These are phyloP conservation scores for Bellardia bayeri DNA, from an alignment of 2,888 invertebrate species.

Conservation along the genomic window DNA sequence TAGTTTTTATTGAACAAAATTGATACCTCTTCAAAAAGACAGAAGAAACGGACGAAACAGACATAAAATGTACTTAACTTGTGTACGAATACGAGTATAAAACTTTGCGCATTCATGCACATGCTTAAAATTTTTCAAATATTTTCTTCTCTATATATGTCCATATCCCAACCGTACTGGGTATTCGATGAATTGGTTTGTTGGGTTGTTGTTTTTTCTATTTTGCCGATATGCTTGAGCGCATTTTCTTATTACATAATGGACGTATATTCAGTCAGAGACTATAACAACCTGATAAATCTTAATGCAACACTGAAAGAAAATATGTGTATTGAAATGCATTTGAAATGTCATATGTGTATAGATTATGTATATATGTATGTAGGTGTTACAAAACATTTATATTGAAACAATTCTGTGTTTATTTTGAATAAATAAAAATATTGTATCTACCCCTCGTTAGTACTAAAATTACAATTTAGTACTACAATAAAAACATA, in stretches of 20 bases:
- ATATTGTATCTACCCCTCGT: too few species aligned
- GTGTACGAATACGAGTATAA: conserved; percentile 15
- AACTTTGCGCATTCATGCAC: conserved; percentile 55
- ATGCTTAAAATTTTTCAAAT: conserved; percentile 57
- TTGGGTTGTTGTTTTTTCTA: conserved; percentile 47
- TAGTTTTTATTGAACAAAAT: conserved; percentile 64
- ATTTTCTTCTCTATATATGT: conserved; percentile 37
- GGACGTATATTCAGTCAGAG: conserved; percentile 5
- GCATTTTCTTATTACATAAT: conserved; percentile 67
- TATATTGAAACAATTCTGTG: too few species aligned
- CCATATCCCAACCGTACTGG: not conserved
- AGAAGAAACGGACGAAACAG: not conserved
- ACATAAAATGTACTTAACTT: conserved; percentile 11
- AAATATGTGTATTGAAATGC: not conserved
- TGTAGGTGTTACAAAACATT: too few species aligned
- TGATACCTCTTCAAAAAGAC: conserved; percentile 62
- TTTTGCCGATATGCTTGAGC: conserved; percentile 54
- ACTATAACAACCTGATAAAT: conserved; percentile 43
- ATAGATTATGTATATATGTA: too few species aligned
- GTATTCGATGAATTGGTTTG: conserved; percentile 39
- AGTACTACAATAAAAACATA: too few species aligned
- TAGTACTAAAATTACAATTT: too few species aligned
- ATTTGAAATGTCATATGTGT: too few species aligned
- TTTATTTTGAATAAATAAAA: too few species aligned
- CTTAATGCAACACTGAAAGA: conserved; percentile 30